Evolutionary conservation across 2,888 invertebrate species (phyloP), one percentile per base, ranked within the genome.

Genomic region (Eulithis prunata): DNA sequence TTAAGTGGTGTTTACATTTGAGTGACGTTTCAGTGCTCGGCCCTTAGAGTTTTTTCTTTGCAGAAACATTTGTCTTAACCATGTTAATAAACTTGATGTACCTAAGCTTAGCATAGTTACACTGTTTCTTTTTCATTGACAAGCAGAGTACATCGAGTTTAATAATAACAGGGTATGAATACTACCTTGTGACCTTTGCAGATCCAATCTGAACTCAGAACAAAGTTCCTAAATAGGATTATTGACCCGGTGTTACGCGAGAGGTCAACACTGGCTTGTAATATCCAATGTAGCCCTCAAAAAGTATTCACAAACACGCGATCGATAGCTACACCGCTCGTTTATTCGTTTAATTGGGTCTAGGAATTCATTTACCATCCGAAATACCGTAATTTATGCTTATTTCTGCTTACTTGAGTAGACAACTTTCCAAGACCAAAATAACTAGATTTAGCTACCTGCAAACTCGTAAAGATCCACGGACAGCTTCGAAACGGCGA

Each of bases 371-470:
- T 68, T 73, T 68, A 62, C 49, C n/a, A 57, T 63, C 61, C 13
- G 6, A 55, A 69, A 75, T 68, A 77, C 63, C 55, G 69, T 75
- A 76, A 74, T 72, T 21, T 75, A 49, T 72, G 75, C 75, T 75
- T 77, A 78, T 80, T 76, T 78, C 43, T 52, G 28, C 43, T 77
- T 5, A 65, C 64, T 60, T 64, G 49, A 66, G 68, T 62, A 65
- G 14, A 51, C 14, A 49, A 43, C 12, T 49, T 66, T 49, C 64
- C 70, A 54, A 71, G 61, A 68, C 36, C 58, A 66, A 69, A 68
- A 67, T 60, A 57, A 41, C 47, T n/a, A 68, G 71, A 64, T 61
- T 63, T 57, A 62, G 69, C 71, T 75, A 76, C 74, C 76, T 78
- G 64, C 74, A 77, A 77, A 76, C 73, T 73, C 75, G 69, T 68